Conservation (phyloP, 2,888 invertebrate genomes). For the Heterodera filipjevi region DNA sequence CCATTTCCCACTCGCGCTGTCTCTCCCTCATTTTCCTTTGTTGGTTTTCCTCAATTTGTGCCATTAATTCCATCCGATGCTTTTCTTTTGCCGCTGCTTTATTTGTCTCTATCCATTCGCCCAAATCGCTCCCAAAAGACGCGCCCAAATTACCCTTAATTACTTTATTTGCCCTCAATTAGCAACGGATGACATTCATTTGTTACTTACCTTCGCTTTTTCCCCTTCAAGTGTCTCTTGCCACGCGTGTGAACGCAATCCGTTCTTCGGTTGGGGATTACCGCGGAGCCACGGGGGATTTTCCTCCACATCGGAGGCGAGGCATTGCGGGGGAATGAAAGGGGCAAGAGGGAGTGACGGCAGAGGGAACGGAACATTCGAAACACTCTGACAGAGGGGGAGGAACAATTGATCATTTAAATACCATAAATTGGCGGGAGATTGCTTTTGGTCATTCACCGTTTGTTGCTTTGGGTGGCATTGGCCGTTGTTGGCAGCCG, state of each 20-base stretch:
- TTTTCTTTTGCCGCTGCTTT: neutral
- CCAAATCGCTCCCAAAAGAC: neutral
- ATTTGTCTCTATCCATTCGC: neutral
- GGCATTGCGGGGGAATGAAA: neutral
- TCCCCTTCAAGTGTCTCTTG: slow-evolving; percentile 13
- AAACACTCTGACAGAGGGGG: too few relatives aligned
- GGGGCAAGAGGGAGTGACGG: neutral
- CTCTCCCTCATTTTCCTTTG: slow-evolving; percentile 41
- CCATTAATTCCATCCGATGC: slow-evolving; percentile 44
- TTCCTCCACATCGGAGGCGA: slow-evolving; percentile 26
- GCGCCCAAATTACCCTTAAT: neutral
- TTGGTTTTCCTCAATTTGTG: slow-evolving; percentile 47
- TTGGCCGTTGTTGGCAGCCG: slow-evolving; percentile 20
- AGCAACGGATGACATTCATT: neutral
- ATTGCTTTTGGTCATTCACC: neutral
- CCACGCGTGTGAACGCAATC: slow-evolving; percentile 41
- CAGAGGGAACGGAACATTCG: neutral
- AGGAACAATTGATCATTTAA: neutral
- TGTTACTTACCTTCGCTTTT: neutral
- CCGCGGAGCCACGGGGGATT: slow-evolving; percentile 49
- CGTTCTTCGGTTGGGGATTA: slow-evolving; percentile 44
- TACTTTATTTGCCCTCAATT: slow-evolving; percentile 10
- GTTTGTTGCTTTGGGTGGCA: neutral
- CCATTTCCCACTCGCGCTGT: slow-evolving; percentile 44
- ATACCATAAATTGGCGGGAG: neutral